Percentiles rank a stretch among this genome's conserved stretches.
Conservation (phyloP, 2,888 invertebrate genomes). For the Macaria notata region DNA sequence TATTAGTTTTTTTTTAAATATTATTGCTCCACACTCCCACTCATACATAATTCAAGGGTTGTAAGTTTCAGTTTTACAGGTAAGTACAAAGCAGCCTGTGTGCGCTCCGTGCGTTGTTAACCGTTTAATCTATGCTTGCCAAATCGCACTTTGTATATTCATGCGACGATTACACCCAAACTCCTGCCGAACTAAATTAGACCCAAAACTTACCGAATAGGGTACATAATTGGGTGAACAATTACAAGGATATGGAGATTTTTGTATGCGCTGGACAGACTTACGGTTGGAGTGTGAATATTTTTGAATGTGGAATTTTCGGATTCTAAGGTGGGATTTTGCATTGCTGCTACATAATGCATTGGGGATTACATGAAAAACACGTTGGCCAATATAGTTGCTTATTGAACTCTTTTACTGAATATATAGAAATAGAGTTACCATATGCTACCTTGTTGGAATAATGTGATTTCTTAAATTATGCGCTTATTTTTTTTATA, state of each 20-base stretch:
- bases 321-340: not conserved
- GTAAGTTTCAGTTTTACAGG: slow-evolving; percentile 67
- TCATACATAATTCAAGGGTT: slow-evolving; percentile 60
- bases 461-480: no score
- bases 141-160: slow-evolving; percentile 34
- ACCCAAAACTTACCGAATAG: slow-evolving; percentile 12
- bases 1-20: no score
- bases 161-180: slow-evolving; percentile 37
- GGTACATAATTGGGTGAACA: slow-evolving; percentile 3
- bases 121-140: slow-evolving; percentile 50
- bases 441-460: no score
- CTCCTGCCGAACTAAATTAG: slow-evolving; percentile 15
- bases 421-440: no score
- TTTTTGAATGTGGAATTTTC: slow-evolving; percentile 15
- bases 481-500: no score
- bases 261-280: slow-evolving; percentile 22
- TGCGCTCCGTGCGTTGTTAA: slow-evolving; percentile 43
- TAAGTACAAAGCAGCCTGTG: slow-evolving; percentile 54
- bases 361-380: no score
- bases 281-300: slow-evolving; percentile 10
- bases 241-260: slow-evolving; percentile 18
- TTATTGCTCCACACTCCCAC: slow-evolving; percentile 28
- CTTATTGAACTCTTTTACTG: no score
- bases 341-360: no score
- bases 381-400: no score